phyloP scores from a whole-genome alignment of 2,113 vertebrate genomes.

The Heliornis fulica region DNA sequence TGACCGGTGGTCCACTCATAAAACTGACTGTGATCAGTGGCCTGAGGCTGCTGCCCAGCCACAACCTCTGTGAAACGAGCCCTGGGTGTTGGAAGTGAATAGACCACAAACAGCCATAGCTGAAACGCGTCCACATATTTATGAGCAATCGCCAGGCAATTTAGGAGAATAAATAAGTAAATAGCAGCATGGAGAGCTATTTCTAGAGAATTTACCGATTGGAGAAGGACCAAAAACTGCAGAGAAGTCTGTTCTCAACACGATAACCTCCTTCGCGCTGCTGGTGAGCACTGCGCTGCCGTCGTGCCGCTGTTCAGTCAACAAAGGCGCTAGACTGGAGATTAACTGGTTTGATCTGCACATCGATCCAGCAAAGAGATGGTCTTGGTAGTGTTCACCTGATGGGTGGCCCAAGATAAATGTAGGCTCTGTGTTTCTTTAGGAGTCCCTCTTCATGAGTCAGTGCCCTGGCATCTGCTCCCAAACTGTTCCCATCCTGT shows the following conservation, averaged over 20 bases:
- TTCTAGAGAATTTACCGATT: not conserved
- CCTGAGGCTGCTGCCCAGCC: not conserved
- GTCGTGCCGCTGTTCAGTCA: not conserved
- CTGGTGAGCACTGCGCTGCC: not conserved
- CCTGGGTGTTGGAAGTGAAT: not conserved
- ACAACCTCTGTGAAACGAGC: not conserved
- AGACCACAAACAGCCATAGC: not conserved
- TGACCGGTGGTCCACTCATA: not conserved
- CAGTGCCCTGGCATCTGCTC: conserved; percentile 79
- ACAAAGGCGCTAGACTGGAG: not conserved
- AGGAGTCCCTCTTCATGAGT: conserved; percentile 69
- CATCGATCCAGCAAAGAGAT: conserved; percentile 9
- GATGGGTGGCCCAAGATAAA: conserved; percentile 68
- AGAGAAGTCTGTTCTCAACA: not conserved
- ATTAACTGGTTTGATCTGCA: conserved; percentile 31
- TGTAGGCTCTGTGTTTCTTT: conserved; percentile 67
- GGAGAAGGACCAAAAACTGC: not conserved
- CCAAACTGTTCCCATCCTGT: conserved; percentile 82
- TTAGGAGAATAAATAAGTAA: not conserved
- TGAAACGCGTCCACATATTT: not conserved
- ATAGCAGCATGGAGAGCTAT: not conserved
- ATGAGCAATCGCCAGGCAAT: not conserved
- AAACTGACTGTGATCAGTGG: not conserved
- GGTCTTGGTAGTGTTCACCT: conserved; percentile 39
- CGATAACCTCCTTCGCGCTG: not conserved